Conservation (phyloP, 2,113 vertebrate species). For the Felis chaus region DNA sequence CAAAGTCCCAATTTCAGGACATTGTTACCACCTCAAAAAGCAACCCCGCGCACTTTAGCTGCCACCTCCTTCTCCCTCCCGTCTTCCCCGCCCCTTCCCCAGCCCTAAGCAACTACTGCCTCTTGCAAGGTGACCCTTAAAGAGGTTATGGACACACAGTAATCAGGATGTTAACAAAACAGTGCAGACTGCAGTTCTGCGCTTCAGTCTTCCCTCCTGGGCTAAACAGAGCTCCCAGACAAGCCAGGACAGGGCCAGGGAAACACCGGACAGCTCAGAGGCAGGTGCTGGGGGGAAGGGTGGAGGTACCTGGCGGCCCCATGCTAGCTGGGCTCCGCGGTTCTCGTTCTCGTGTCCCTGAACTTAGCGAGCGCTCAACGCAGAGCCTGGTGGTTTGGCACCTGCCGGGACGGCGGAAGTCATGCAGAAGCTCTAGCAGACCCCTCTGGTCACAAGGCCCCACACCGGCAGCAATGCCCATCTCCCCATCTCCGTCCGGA, state of each 20-base stretch:
- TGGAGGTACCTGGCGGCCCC: background rate
- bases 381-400: background rate
- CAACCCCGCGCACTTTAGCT: background rate
- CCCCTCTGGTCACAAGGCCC: background rate
- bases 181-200: background rate
- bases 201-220: background rate
- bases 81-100: fast-evolving
- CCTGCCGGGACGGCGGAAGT: background rate
- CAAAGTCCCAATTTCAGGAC: background rate
- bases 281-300: background rate
- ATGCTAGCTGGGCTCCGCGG: background rate
- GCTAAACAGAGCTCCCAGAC: background rate
- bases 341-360: background rate
- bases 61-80: background rate
- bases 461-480: background rate
- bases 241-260: background rate
- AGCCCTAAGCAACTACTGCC: background rate
- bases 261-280: background rate
- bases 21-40: background rate
- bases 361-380: background rate
- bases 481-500: background rate
- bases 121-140: background rate
- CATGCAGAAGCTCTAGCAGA: background rate
- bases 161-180: background rate
- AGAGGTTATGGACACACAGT: background rate